Percentiles rank a stretch among this genome's conserved stretches.
Conservation (phyloP, 2,888 invertebrate genomes). For the Lymantria dispar region DNA sequence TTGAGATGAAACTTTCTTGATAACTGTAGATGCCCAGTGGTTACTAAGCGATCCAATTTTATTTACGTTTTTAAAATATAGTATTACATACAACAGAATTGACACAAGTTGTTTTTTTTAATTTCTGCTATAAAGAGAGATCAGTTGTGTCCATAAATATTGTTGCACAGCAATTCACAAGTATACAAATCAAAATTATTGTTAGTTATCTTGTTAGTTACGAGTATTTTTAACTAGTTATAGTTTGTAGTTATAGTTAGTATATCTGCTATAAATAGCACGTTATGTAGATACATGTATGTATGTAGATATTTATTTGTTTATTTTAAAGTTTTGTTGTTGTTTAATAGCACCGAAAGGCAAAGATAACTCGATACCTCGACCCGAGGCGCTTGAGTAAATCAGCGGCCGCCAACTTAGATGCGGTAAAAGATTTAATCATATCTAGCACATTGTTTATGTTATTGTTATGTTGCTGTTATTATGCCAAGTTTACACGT, state of each 20-base stretch:
- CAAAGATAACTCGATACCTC: constrained; percentile 76
- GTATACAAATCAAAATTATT: neutral
- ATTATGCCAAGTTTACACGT: constrained; percentile 22
- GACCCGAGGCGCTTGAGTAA: constrained; percentile 75
- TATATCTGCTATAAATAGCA: neutral
- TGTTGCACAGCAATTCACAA: neutral
- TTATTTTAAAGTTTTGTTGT: constrained; percentile 39
- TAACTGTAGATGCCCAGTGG: too few relatives aligned
- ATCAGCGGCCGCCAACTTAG: constrained; percentile 68
- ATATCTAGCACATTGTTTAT: constrained; percentile 58
- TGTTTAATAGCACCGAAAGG: constrained; percentile 75
- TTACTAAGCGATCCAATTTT: too few relatives aligned
- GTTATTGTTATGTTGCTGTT: constrained; percentile 45
- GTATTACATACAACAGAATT: neutral
- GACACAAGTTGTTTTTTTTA: neutral
- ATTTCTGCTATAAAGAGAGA: neutral
- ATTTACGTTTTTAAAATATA: too few relatives aligned
- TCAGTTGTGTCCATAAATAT: neutral
- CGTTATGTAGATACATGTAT: neutral
- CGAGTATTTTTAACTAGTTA: neutral
- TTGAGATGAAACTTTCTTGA: too few relatives aligned
- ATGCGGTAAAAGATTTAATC: constrained; percentile 60
- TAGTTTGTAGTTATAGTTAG: neutral
- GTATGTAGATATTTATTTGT: neutral
- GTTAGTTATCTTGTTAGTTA: neutral